Evolutionary conservation across 2,797 vertebrate species (phyloP), one percentile per base, ranked within the genome.

Genomic region (Limnodromus scolopaceus): DNA sequence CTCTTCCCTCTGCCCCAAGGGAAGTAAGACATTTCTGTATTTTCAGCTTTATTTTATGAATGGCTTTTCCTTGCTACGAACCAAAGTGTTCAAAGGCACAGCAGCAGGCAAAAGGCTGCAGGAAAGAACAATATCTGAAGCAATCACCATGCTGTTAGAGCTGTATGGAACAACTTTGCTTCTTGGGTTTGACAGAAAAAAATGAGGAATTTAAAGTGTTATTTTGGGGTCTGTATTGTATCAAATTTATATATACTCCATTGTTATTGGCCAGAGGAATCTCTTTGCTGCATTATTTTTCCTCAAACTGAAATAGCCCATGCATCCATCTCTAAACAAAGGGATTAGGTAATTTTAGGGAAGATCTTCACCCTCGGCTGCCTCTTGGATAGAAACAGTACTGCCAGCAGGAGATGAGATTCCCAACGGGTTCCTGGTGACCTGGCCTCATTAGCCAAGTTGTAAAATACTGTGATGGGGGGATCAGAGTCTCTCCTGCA

Each of bases 381-480:
- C 32, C 84, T 79, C 24, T 74, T 87, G 51, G 84, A 55, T 45
- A 87, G 81, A 79, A 89, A 38, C 27, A 27, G 48, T 24, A 69
- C 51, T 89, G 36, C 39, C 51, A 84, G 84, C 23, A 66, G 63
- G 87, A 76, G 54, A 84, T 22, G 58, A 92, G 51, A 82, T 79
- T 89, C 87, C 70, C 66, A 48, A 11, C 0, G 5, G 46, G 13
- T n/a, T 93, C 38, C 78, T 76, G 58, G 71, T 95, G 93, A 75
- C 63, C 74, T 82, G 55, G 70, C 63, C 81, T 92, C 84, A 95
- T 89, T 96, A 97, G 38, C 63, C 27, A 74, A 51, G 43, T 66
- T 51, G 58, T 84, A 82, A 94, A 94, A 91, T 87, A 76, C 39
- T 51, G 30, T 82, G 46, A 63, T 36, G 30, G 27, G 10, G 25